phyloP scores from a whole-genome alignment of 2,113 vertebrate genomes.

The Rafetus swinhoei region DNA sequence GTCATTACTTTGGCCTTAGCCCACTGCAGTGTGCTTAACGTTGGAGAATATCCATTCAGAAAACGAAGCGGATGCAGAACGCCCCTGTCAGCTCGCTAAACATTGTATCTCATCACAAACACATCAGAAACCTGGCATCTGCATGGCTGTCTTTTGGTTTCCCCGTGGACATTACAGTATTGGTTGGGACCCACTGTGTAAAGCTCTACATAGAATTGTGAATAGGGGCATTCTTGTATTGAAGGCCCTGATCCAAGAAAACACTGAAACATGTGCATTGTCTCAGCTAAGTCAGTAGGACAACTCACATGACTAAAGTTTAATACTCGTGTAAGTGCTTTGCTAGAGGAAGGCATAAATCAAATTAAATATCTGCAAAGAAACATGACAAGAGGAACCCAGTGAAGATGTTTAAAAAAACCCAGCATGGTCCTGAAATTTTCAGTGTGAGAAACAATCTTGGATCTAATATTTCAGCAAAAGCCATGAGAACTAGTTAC shows the following conservation, averaged over 20 bases:
- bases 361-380: background rate
- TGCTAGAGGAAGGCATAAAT: background rate
- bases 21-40: background rate
- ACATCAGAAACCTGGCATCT: background rate
- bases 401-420: background rate
- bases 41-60: background rate
- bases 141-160: background rate
- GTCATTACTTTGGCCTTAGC: background rate
- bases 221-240: background rate
- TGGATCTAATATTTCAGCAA: slow-evolving; percentile 17
- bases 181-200: background rate
- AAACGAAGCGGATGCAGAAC: background rate
- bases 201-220: background rate
- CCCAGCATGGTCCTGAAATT: background rate
- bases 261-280: background rate
- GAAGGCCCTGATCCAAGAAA: background rate
- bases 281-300: rapidly evolving
- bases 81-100: background rate
- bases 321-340: background rate
- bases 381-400: background rate
- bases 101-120: background rate
- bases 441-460: background rate
- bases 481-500: slow-evolving; percentile 9
- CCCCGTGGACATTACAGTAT: background rate
- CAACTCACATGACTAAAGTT: background rate